Percentiles rank a stretch among this genome's conserved stretches.
Conservation (phyloP, 1,140 invertebrate genomes). For the Drosophila chauvacae region DNA sequence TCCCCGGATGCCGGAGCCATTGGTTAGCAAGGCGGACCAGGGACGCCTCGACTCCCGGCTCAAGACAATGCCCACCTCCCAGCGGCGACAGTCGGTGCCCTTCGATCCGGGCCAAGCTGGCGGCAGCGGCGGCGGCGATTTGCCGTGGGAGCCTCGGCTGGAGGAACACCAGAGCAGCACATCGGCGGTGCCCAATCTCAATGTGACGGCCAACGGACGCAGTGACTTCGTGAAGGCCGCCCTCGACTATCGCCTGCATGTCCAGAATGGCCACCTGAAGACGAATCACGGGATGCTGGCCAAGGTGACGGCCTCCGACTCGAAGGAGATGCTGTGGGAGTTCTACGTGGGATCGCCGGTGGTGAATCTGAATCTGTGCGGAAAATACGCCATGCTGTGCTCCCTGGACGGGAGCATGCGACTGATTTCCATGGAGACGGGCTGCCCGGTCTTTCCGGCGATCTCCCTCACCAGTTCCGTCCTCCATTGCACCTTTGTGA, state of each 20-base stretch:
- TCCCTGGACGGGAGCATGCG: constrained; percentile 78
- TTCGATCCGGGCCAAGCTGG: constrained; percentile 9
- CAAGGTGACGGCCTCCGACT: constrained; percentile 61
- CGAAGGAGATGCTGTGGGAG: constrained; percentile 57
- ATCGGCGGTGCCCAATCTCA: constrained; percentile 51
- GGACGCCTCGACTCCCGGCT: constrained; percentile 38
- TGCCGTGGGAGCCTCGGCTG: constrained; percentile 6
- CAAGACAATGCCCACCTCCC: constrained; percentile 15
- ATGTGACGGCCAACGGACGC: constrained; percentile 64
- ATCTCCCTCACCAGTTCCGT: constrained; percentile 67
- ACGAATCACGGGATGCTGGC: constrained; percentile 73
- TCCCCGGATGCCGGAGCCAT: constrained; percentile 28
- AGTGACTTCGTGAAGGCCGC: constrained; percentile 72
- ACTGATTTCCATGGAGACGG: constrained; percentile 69
- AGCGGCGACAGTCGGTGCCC: constrained; percentile 32
- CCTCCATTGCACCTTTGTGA: constrained; percentile 79
- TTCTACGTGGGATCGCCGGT: constrained; percentile 74
- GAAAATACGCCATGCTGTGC: constrained; percentile 78
- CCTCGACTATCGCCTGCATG: constrained; percentile 70
- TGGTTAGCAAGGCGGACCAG: constrained; percentile 28
- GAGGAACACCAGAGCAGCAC: constrained; percentile 56
- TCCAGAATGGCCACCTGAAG: constrained; percentile 70
- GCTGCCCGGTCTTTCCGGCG: constrained; percentile 71
- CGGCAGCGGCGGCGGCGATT: neutral
- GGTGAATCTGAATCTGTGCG: constrained; percentile 78